Conservation (phyloP, 2,113 vertebrate genomes). For the Psammodynastes pulverulentus region DNA sequence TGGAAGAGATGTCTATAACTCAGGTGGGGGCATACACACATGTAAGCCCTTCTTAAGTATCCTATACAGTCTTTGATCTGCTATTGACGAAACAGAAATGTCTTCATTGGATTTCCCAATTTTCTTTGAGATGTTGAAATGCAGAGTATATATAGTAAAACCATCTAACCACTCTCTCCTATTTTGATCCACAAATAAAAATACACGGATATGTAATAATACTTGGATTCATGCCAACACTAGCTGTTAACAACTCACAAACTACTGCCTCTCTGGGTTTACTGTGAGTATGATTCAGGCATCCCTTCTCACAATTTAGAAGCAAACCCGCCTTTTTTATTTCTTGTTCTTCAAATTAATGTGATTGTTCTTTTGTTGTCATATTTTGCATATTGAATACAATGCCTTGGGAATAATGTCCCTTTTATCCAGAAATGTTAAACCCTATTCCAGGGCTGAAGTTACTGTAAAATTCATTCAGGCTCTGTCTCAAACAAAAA, state of each 20-base stretch:
- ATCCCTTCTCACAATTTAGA: background rate
- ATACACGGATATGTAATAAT: background rate
- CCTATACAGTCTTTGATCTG: background rate
- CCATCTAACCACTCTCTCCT: background rate
- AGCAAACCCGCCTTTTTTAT: background rate
- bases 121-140: background rate
- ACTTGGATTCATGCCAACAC: background rate
- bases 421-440: background rate
- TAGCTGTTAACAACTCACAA: background rate
- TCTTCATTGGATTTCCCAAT: background rate
- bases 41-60: background rate
- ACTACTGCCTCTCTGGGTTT: background rate
- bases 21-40: background rate
- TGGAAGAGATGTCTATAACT: background rate
- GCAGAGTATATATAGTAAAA: background rate
- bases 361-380: background rate
- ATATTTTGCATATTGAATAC: background rate
- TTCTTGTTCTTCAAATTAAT: background rate
- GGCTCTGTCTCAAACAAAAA: background rate
- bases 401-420: background rate
- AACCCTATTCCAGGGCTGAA: background rate
- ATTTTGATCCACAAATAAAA: background rate
- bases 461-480: background rate
- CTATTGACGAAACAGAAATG: background rate
- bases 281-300: background rate